phyloP scores from a whole-genome alignment of 2,888 invertebrate species.

The Acanthopleura granulata region DNA sequence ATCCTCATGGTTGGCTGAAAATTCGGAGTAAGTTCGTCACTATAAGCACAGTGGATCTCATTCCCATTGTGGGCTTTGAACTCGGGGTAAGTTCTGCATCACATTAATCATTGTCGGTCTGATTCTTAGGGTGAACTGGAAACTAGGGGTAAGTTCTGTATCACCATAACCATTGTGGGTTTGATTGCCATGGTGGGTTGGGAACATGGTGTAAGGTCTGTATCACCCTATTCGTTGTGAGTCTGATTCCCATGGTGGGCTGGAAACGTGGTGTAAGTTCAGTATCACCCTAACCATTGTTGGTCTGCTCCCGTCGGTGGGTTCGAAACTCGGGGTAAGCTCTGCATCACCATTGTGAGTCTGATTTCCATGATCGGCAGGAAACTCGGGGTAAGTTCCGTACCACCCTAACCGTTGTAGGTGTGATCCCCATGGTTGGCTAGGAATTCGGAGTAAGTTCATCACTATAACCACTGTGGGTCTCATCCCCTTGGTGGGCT shows the following conservation, averaged over 20 bases:
- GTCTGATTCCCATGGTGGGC: constrained; percentile 59
- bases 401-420: constrained; percentile 58
- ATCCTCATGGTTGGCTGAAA: constrained; percentile 60
- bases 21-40: constrained; percentile 37
- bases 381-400: constrained; percentile 24
- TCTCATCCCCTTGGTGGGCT: constrained; percentile 60
- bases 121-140: constrained; percentile 63
- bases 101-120: constrained; percentile 58
- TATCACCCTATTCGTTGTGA: constrained; percentile 51
- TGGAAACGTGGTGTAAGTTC: constrained; percentile 65
- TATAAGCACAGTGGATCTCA: constrained; percentile 51
- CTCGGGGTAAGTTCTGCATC: constrained; percentile 30
- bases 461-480: constrained; percentile 60
- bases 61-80: too few species aligned
- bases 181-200: constrained; percentile 62
- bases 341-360: constrained; percentile 54
- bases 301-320: constrained; percentile 60
- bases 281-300: constrained; percentile 45
- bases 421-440: constrained; percentile 59
- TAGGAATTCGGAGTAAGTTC: constrained; percentile 65
- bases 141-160: constrained; percentile 60
- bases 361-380: constrained; percentile 57
- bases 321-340: constrained; percentile 61
- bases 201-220: constrained; percentile 61
- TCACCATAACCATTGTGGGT: constrained; percentile 58